Conservation (phyloP, 1,140 invertebrate genomes). For the Phenacoccus solenopsis region DNA sequence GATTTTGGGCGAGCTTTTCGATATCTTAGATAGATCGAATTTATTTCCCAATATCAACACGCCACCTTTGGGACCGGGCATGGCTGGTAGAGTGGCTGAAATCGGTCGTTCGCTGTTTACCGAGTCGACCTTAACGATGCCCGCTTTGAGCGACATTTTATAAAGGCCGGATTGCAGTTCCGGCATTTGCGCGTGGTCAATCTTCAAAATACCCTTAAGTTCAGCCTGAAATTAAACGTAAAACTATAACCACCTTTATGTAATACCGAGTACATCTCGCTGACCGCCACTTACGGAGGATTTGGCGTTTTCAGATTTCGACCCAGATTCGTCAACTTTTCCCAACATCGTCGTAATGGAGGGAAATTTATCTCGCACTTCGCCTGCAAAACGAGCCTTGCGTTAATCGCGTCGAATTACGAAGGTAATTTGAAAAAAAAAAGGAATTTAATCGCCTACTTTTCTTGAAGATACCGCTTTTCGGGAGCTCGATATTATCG, state of each 20-base stretch:
- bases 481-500: background rate
- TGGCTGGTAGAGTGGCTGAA: slow-evolving; percentile 13
- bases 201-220: slow-evolving; percentile 56
- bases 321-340: background rate
- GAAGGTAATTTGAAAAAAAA: too few relatives aligned
- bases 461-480: slow-evolving; percentile 4
- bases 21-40: background rate
- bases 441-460: background rate
- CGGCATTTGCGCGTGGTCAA: slow-evolving; percentile 57
- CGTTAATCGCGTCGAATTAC: too few relatives aligned
- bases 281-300: too few relatives aligned
- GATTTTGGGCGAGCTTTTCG: background rate
- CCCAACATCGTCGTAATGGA: background rate
- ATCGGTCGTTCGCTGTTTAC: slow-evolving; percentile 24
- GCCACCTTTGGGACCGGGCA: background rate
- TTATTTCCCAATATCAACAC: background rate
- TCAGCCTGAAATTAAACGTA: slow-evolving; percentile 31
- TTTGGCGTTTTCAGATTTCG: too few relatives aligned
- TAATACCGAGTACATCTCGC: background rate
- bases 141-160: slow-evolving; percentile 59
- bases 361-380: background rate
- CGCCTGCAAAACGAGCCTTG: background rate
- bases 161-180: slow-evolving; percentile 39
- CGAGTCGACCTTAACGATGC: slow-evolving; percentile 25
- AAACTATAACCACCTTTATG: too few relatives aligned